Evolutionary conservation across 2,797 vertebrate species (phyloP), one percentile per base, ranked within the genome.

Genomic region (Antennarius maculatus): DNA sequence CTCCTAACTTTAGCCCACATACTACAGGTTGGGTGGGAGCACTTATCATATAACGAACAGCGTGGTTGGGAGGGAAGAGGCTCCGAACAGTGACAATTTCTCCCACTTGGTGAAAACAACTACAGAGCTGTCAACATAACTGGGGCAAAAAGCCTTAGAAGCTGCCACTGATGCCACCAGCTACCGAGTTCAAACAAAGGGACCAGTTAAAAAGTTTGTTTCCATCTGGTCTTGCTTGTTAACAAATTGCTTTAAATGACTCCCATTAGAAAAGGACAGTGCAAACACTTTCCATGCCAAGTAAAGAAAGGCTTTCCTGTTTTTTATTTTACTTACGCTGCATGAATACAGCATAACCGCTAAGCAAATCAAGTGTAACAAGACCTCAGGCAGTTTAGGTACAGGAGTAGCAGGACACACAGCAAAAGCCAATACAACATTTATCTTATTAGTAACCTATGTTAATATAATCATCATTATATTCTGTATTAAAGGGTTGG

Each of bases 1-100:
- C 45, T 57, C 57, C 12, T 60, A 77, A 8, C 31, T 49, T 62
- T 77, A 71, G 65, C 57, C 31, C 31, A 31, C 48, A 43, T 0
- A 23, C 48, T 58, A 42, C 45, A 74, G 53, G 47, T 14, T 62
- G 52, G 77, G 66, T 53, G 60, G 46, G 43, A 29, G 43, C 49
- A 41, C 37, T 50, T 45, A 52, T 58, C 15, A 13, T 54, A 31
- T 54, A 65, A 37, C 45, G 66, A 15, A 70, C 49, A 37, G 48
- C 18, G 18, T 7, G 4, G 5, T 29, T 52, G 13, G 49, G 29
- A 46, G 31, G 23, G 17, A 17, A 41, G 51, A 23, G 23, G 45
- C 15, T 37, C 43, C 8, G 48, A 29, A 31, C 57, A 55, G 39
- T 1, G 3, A 51, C 0, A 4, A 54, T 48, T 34, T 52, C 56